Base-by-base conservation (phyloP, 2,888 invertebrate genomes). In the Melanargia galathea region DNA sequence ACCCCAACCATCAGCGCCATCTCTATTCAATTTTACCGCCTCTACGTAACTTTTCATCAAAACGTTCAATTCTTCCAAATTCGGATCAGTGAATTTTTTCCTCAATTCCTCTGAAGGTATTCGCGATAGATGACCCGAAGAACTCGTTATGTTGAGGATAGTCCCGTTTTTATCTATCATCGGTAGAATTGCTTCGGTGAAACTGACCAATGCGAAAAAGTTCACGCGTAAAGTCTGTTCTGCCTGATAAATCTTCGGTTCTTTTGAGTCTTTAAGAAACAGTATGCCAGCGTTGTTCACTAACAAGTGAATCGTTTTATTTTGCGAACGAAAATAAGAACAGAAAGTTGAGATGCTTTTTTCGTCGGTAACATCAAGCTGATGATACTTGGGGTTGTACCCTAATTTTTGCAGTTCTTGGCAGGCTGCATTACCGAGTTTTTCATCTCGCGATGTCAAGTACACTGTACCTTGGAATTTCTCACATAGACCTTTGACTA, bases 111-210 rank as follows among this genome's bases (percentile, higher is more conserved):
- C 81, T 4, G 93, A 92, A 10, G 93, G 93, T 72, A 96, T 93
- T 56, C 90, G 81, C 0, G 91, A 89, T 16, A 95, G 83, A 73
- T 94, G 94, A 0, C 95, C 96, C 1, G 92, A 92, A 2, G 93
- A 93, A 79, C 96, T 96, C 0, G 96, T 95, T 1, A 97, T 83
- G 73, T 96, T 95, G 0, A 96, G 93, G 30, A 97, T 95, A 70
- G 93, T 93, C 0, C 94, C 95, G 74, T 94, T 93, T 45, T 93
- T 82, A 66, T 89, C 88, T 11, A 97, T 79, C 8, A 95, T 76
- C 10, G 96, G 95, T 78, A 96, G 93, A 43, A 97, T 81, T 0
- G 89, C 83, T 68, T 94, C 92, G 66, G 95, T 85, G 63, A 90
- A 87, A 66, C 83, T 78, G 0, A 87, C 84, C 33, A 87, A 70